phyloP scores from a whole-genome alignment of 2,797 vertebrate genomes.

The Geotrypetes seraphini region DNA sequence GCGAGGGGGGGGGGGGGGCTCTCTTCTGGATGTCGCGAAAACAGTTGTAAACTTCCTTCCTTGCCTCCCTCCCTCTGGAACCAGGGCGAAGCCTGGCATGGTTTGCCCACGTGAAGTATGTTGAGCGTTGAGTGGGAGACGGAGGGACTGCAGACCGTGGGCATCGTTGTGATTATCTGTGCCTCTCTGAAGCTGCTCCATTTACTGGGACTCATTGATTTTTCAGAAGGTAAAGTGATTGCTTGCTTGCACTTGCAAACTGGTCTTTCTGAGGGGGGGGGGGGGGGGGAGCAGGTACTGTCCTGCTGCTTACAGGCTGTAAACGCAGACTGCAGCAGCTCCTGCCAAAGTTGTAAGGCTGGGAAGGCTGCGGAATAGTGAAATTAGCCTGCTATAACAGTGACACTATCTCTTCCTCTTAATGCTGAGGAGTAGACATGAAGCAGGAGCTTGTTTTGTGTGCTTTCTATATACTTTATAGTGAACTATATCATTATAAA shows the following conservation, averaged over 20 bases:
- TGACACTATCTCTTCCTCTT: too few species aligned
- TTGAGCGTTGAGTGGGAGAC: conserved; percentile 91
- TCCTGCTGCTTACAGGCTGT: conserved; percentile 13
- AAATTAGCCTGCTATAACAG: background rate
- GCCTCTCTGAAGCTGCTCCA: conserved; percentile 96
- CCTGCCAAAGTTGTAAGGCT: conserved; percentile 22
- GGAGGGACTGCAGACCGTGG: conserved; percentile 95
- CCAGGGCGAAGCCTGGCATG: conserved; percentile 73
- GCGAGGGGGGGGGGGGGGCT: too few species aligned
- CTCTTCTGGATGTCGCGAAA: too few species aligned
- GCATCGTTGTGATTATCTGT: conserved; percentile 93
- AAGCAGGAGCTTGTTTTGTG: too few species aligned
- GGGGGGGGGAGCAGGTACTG: conserved; percentile 22
- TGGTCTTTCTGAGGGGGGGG: conserved; percentile 29
- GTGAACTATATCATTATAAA: too few species aligned
- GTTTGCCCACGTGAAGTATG: conserved; percentile 67
- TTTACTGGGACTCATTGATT: conserved; percentile 95
- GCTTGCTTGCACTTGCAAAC: conserved; percentile 38
- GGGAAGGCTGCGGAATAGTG: conserved; percentile 14
- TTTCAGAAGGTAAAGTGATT: conserved; percentile 93
- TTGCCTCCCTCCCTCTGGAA: too few species aligned
- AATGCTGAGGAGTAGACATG: too few species aligned
- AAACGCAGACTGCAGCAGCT: conserved; percentile 10
- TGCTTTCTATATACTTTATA: too few species aligned
- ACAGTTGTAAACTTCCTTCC: too few species aligned